A percentile compares a stretch with the other conserved stretches of the same genome.
Evolutionary conservation across 1,140 invertebrate species (phyloP).

Genomic region (Ceratosolen fusciceps): DNA sequence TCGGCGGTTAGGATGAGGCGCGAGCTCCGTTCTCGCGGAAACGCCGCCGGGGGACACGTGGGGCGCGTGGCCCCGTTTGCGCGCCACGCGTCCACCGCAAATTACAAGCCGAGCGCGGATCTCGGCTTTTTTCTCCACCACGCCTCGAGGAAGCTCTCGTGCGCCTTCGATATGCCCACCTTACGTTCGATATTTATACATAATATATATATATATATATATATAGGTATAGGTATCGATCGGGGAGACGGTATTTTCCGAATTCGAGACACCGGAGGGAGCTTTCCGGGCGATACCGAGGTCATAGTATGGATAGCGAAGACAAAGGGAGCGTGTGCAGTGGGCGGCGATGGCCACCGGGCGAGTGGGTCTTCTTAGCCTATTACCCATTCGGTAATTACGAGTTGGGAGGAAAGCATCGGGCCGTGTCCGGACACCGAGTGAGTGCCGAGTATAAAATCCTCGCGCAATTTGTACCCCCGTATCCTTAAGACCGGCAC

Average conservation of each 20-base stretch:
- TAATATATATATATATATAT: no score
- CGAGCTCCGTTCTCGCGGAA: neutral
- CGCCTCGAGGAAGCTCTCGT: neutral
- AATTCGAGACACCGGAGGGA: neutral
- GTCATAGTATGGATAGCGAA: no score
- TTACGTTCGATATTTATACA: no score
- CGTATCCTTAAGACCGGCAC: conserved; percentile 43
- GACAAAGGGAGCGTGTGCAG: no score
- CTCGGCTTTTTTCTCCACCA: neutral
- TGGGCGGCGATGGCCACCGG: no score
- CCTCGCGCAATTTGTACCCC: no score
- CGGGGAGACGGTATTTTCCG: no score
- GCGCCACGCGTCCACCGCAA: conserved; percentile 22
- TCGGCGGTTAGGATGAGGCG: no score
- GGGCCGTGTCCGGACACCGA: no score
- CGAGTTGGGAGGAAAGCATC: no score
- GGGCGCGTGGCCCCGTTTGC: conserved; percentile 44
- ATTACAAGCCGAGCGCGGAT: neutral
- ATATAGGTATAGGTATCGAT: conserved; percentile 42
- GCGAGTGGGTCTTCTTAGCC: neutral
- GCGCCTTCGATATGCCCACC: no score
- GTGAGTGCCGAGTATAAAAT: no score
- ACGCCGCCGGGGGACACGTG: conserved; percentile 4
- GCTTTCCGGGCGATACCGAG: neutral
- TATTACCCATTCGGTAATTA: neutral